Conservation (phyloP, 2,113 vertebrate species). For the Mobula hypostoma region DNA sequence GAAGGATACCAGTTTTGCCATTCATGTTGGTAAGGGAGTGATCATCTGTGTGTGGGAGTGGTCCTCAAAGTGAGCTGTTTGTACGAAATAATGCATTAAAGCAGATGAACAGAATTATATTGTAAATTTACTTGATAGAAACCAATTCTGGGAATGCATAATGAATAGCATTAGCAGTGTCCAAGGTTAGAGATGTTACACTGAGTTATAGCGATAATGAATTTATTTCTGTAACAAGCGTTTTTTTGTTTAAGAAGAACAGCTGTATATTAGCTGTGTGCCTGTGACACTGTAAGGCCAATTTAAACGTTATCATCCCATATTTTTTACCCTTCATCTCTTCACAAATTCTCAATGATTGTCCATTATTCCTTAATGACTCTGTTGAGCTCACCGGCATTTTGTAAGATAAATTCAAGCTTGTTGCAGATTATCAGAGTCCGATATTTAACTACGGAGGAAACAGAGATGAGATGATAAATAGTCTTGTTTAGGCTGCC, state of each 20-base stretch:
- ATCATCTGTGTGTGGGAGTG: conserved; percentile 12
- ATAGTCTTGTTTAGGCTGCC: background rate
- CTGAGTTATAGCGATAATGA: background rate
- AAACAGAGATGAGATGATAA: background rate
- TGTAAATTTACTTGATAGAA: conserved; percentile 12
- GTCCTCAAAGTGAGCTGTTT: conserved; percentile 2
- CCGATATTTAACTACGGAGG: background rate
- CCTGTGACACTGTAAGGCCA: background rate
- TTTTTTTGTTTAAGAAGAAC: background rate
- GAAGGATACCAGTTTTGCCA: background rate
- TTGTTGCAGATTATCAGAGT: background rate
- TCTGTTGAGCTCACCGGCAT: background rate
- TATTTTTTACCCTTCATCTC: background rate
- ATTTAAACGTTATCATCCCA: background rate
- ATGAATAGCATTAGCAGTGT: background rate
- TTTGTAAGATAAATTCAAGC: background rate
- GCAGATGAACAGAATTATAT: background rate
- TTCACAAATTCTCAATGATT: background rate
- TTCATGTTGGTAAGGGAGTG: background rate
- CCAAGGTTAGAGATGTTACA: conserved; percentile 22
- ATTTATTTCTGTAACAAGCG: background rate
- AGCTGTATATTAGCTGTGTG: background rate
- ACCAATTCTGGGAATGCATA: background rate
- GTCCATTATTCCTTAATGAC: background rate
- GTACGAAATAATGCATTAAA: background rate